Conservation (phyloP, 2,888 invertebrate genomes). For the Drosophila greeni region DNA sequence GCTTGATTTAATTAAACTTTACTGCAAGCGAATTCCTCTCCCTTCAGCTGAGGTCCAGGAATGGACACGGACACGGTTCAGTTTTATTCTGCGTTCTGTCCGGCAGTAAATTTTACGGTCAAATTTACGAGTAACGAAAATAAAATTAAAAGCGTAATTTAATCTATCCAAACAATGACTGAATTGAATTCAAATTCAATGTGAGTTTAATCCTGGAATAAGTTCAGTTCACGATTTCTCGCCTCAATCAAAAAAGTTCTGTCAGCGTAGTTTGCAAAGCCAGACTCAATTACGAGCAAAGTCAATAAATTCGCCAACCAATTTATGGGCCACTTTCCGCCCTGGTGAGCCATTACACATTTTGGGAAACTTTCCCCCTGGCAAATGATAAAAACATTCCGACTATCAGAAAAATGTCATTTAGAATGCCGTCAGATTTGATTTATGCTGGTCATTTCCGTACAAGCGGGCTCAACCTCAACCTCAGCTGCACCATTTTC, state of each 20-base stretch:
- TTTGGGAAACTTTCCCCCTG: slow-evolving; percentile 22
- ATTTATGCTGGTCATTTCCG: slow-evolving; percentile 59
- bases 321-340: slow-evolving; percentile 26
- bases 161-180: slow-evolving; percentile 17
- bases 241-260: slow-evolving; percentile 15
- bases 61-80: slow-evolving; percentile 7
- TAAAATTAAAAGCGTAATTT: slow-evolving; percentile 24
- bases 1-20: slow-evolving; percentile 46
- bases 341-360: slow-evolving; percentile 13
- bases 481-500: slow-evolving; percentile 23
- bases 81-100: slow-evolving; percentile 11
- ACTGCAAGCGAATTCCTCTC: slow-evolving; percentile 27
- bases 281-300: slow-evolving; percentile 24
- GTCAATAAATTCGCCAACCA: slow-evolving; percentile 19
- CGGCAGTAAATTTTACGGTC: slow-evolving; percentile 27
- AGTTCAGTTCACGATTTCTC: slow-evolving; percentile 14
- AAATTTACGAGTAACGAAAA: slow-evolving; percentile 26
- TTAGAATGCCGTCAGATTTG: slow-evolving; percentile 60
- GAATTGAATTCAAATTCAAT: slow-evolving; percentile 16
- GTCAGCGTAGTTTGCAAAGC: slow-evolving; percentile 16
- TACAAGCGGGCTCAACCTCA: not conserved
- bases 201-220: slow-evolving; percentile 8
- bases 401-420: slow-evolving; percentile 51
- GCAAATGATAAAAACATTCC: slow-evolving; percentile 20
- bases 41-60: slow-evolving; percentile 7